These are phyloP conservation scores for Amiota mariae DNA, from an alignment of 2,888 invertebrate species.

Conservation along the genomic window DNA sequence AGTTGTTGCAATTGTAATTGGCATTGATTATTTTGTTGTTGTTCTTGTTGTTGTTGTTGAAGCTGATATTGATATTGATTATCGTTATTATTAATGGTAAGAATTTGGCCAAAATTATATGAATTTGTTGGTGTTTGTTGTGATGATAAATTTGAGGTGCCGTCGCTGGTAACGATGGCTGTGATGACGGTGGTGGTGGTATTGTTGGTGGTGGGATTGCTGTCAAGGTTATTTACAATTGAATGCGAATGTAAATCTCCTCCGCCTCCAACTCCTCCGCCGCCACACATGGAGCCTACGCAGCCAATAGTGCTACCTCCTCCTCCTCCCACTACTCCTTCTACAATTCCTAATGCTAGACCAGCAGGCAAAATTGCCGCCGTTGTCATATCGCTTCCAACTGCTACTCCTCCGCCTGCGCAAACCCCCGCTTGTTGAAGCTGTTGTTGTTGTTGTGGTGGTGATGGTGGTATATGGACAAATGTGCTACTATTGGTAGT, in stretches of 20 bases:
- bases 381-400: slow-evolving; percentile 35
- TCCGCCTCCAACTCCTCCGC: slow-evolving; percentile 38
- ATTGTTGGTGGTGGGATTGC: slow-evolving; percentile 41
- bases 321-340: slow-evolving; percentile 31
- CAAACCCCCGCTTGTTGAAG: slow-evolving; percentile 27
- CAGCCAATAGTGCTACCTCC: slow-evolving; percentile 46
- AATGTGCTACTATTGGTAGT: slow-evolving; percentile 44
- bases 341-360: slow-evolving; percentile 28
- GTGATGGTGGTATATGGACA: slow-evolving; percentile 25
- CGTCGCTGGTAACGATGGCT: slow-evolving; percentile 48
- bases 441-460: not conserved
- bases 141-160: slow-evolving; percentile 36
- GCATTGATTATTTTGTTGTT: slow-evolving; percentile 33
- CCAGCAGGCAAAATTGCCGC: slow-evolving; percentile 32
- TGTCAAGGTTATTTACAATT: slow-evolving; percentile 43
- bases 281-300: slow-evolving; percentile 48
- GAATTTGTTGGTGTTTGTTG: slow-evolving; percentile 24
- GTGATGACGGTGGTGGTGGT: slow-evolving; percentile 48
- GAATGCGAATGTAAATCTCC: slow-evolving; percentile 41
- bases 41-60: not conserved
- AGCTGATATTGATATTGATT: slow-evolving; percentile 25
- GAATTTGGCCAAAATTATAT: slow-evolving; percentile 36
- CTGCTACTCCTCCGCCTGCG: slow-evolving; percentile 32
- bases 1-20: slow-evolving; percentile 30
- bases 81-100: slow-evolving; percentile 22